Evolutionary conservation across 2,888 invertebrate genomes (phyloP), one percentile per base, ranked within the genome.

Genomic region (Stomorhina lunata): DNA sequence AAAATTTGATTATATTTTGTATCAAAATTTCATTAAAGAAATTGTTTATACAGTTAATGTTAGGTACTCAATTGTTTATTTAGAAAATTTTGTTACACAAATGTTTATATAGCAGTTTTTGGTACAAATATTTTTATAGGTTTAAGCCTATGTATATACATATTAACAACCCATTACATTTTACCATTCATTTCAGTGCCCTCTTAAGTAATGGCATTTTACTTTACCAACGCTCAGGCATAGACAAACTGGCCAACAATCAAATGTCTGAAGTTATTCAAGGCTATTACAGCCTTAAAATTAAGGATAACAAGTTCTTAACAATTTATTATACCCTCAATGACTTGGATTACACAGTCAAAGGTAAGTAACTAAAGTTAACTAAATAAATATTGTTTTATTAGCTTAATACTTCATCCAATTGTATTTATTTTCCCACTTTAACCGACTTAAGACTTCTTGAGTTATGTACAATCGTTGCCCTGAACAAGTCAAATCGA

Each of bases 291-390:
- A 80, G 87, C 0, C 81, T 89, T 0, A 71, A 68, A 48, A 72
- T 89, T 4, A 83, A 75, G 7, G 71, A 85, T 15, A 85, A 84
- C 22, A 85, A 84, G 59, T 88, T 85, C 27, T 81, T 88, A 22
- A 89, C 85, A 29, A 85, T 88, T 20, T 86, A 87, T 82, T 88
- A 88, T 59, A 86, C 48, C 40, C 83, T 88, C 59, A 87, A 86
- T 29, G 85, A 86, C 32, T 83, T 80, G 43, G 87, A 89, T 82
- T 88, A 89, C 15, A 88, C 89, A n/a, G 86, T 88, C 32, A 86
- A 87, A 66, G 84, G 85, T 84, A 76, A 69, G 65, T 57, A 25
- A 7, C 12, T 10, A 10, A 32, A 32, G 3, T 22, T 20, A 73
- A 65, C 22, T 25, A 22, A n/a, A 50, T 15, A 15, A 29, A n/a